Base-by-base conservation (phyloP, 2,113 vertebrate species). In the Strix uralensis region DNA sequence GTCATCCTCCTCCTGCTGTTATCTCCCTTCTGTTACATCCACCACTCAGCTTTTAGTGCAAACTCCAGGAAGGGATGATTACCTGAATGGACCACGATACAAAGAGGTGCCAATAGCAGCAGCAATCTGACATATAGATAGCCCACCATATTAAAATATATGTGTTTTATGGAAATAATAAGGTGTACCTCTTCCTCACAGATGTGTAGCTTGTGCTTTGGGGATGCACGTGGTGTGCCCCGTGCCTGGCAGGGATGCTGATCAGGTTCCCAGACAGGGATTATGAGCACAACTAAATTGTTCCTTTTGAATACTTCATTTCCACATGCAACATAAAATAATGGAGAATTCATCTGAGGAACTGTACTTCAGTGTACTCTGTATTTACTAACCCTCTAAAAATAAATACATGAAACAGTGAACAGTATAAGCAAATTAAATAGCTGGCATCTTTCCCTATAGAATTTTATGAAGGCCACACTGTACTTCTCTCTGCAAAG, bases 381-480 rank as follows among this genome's bases (percentile, higher is more conserved):
- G 36, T 86, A 47, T 77, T 88, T 86, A 79, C 84, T 58, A 61
- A 47, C 27, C 49, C 38, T 23, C 79, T 54, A 44, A 78, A 80
- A 95, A 89, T 70, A 88, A 87, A 88, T 44, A 55, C 42, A 36
- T 49, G 52, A 52, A 88, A 49, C 52, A 66, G 34, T 26, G 63
- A 89, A 83, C 66, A 58, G 49, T 77, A 25, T 46, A 91, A 69
- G 49, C 46, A 70, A 90, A 90, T 90, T 63, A 85, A 94, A 72
- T 7, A 66, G 63, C 46, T 95, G 93, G 83, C 88, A 71, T 65
- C 58, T 61, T 73, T 94, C 65, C 59, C 65, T 38, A 11, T 6
- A 80, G 87, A 94, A 87, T 78, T 73, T 73, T 54, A 81, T 82
- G 67, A 73, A 85, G 62, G 81, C 61, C 81, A 67, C 49, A 69